Conservation (phyloP, 1,140 invertebrate genomes). For the Chionoecetes opilio region DNA sequence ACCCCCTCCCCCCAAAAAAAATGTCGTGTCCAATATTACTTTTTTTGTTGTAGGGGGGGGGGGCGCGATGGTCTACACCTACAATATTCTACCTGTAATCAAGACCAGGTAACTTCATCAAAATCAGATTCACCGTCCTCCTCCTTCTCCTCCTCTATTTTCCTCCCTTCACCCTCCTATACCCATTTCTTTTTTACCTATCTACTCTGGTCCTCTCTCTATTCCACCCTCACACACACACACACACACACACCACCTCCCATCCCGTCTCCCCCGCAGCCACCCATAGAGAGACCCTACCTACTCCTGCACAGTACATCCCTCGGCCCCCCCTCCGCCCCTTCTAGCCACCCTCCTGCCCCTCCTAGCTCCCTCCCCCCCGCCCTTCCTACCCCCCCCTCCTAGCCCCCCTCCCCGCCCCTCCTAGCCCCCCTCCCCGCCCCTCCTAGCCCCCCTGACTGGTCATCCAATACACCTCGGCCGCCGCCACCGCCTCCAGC, state of each 20-base stretch:
- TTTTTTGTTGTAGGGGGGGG: too few species aligned
- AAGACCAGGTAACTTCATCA: background rate
- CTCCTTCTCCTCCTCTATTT: background rate
- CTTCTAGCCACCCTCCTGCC: background rate
- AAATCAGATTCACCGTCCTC: background rate
- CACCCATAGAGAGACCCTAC: background rate
- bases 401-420: background rate
- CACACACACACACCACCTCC: too few species aligned
- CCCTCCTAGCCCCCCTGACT: background rate
- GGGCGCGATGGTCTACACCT: too few species aligned
- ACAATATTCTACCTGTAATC: background rate
- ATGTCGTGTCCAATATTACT: too few species aligned
- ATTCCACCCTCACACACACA: too few species aligned
- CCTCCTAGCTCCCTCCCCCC: background rate
- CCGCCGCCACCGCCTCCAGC: slow-evolving; percentile 55
- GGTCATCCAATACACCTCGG: slow-evolving; percentile 68
- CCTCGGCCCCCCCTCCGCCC: background rate
- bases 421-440: background rate
- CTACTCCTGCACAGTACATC: background rate
- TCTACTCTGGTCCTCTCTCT: too few species aligned
- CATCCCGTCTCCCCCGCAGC: too few species aligned
- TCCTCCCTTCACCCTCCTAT: background rate
- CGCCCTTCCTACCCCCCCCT: background rate
- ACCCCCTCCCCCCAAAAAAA: too few species aligned
- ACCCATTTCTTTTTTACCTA: background rate